Conservation (phyloP, 2,797 vertebrate genomes). For the Oophaga sylvatica region DNA sequence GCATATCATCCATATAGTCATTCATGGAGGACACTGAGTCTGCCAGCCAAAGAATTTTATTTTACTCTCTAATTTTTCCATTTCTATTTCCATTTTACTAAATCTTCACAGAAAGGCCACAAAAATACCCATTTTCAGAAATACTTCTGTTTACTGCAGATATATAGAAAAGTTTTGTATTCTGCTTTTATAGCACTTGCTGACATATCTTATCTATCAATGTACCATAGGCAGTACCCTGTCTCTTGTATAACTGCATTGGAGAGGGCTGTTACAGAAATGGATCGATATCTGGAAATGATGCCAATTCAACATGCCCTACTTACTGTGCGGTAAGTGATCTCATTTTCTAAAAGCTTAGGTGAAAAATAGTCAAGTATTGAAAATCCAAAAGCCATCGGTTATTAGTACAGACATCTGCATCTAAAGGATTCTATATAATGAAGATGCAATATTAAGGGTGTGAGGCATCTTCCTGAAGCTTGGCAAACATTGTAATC, state of each 20-base stretch:
- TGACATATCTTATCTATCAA: not conserved
- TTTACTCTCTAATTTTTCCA: no score
- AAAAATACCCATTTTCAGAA: not conserved
- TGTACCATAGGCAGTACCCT: constrained; percentile 8
- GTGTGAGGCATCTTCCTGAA: no score
- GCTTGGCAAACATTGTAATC: no score
- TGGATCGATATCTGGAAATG: not conserved
- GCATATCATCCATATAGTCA: no score
- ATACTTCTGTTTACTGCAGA: not conserved
- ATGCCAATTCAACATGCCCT: not conserved
- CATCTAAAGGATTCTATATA: no score
- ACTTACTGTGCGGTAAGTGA: constrained; percentile 48
- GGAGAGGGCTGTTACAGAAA: constrained; percentile 30
- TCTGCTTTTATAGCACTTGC: not conserved
- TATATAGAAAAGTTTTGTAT: not conserved
- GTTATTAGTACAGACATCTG: no score
- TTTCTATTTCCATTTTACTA: no score
- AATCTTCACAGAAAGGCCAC: not conserved
- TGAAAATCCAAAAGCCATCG: not conserved
- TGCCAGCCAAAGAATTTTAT: no score
- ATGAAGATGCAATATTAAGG: no score
- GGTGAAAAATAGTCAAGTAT: not conserved
- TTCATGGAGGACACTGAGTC: no score
- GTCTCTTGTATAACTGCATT: constrained; percentile 37
- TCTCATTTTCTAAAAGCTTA: not conserved